Percentiles rank a stretch among this genome's conserved stretches.
phyloP scores from a whole-genome alignment of 1,140 invertebrate genomes.

The Zaprionus kolodkinae region DNA sequence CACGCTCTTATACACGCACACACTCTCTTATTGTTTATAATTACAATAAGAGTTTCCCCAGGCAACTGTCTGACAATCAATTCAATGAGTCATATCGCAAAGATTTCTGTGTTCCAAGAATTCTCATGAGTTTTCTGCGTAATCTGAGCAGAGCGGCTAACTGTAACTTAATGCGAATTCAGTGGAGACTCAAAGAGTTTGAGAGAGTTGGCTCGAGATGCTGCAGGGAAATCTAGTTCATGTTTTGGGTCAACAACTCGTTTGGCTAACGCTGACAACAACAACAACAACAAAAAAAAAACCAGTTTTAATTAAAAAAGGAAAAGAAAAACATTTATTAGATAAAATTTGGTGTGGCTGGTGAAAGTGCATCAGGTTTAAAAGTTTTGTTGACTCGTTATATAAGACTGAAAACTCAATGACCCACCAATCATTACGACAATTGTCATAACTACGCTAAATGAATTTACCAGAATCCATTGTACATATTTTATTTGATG shows the following conservation, averaged over 20 bases:
- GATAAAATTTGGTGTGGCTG: constrained; percentile 44
- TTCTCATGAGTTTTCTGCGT: constrained; percentile 73
- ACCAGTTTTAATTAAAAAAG: constrained; percentile 80
- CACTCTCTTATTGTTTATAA: constrained; percentile 35
- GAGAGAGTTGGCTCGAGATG: constrained; percentile 34
- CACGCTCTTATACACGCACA: constrained; percentile 16
- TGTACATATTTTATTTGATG: constrained; percentile 20
- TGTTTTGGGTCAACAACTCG: constrained; percentile 68
- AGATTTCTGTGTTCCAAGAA: constrained; percentile 62
- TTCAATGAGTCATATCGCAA: constrained; percentile 55
- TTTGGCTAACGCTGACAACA: constrained; percentile 30
- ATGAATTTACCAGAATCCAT: constrained; percentile 59
- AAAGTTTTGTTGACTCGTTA: constrained; percentile 50
- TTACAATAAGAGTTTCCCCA: constrained; percentile 41
- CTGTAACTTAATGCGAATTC: constrained; percentile 59
- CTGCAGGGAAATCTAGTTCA: constrained; percentile 75
- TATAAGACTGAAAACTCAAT: constrained; percentile 45
- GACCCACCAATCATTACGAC: constrained; percentile 1
- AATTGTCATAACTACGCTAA: constrained; percentile 20
- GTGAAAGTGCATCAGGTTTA: constrained; percentile 64
- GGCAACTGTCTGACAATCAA: constrained; percentile 51
- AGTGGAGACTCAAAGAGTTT: constrained; percentile 29
- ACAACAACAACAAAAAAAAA: constrained; percentile 10
- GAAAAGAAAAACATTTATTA: constrained; percentile 59
- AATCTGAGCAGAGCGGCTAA: constrained; percentile 38